Evolutionary conservation across 2,113 vertebrate genomes (phyloP).

Genomic region (Dryoscopus gambensis): DNA sequence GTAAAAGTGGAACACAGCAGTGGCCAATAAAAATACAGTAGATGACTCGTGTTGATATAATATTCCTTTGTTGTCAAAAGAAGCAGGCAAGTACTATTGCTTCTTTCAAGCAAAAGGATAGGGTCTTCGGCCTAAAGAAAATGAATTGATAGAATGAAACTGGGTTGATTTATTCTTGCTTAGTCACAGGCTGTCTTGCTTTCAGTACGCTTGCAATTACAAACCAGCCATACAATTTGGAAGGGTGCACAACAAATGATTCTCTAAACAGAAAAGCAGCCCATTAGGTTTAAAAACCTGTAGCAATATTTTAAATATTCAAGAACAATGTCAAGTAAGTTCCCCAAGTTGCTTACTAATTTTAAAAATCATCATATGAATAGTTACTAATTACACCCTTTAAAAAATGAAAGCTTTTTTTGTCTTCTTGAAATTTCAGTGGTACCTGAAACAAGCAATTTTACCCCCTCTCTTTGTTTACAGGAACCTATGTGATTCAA

Average conservation of each 20-base stretch:
- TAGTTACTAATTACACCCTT: background rate
- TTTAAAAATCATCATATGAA: background rate
- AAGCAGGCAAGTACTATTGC: background rate
- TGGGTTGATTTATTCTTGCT: background rate
- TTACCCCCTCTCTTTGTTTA: no score
- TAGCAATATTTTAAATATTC: background rate
- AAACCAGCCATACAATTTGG: background rate
- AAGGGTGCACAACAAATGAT: background rate
- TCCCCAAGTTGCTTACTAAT: background rate
- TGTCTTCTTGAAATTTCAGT: background rate
- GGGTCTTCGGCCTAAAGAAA: background rate
- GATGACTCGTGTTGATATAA: background rate
- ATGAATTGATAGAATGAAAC: background rate
- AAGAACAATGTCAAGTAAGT: background rate
- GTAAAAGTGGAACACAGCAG: background rate
- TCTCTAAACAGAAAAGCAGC: background rate
- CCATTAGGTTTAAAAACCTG: background rate
- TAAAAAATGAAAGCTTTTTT: background rate
- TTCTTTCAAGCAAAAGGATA: background rate
- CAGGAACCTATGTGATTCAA: background rate
- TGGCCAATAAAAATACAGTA: background rate
- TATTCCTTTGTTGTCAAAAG: background rate
- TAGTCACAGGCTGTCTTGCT: slow-evolving; percentile 4
- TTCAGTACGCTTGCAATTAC: background rate
- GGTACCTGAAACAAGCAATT: background rate